Conservation (phyloP, 2,888 invertebrate genomes). For the Pristionchus maxplancki region DNA sequence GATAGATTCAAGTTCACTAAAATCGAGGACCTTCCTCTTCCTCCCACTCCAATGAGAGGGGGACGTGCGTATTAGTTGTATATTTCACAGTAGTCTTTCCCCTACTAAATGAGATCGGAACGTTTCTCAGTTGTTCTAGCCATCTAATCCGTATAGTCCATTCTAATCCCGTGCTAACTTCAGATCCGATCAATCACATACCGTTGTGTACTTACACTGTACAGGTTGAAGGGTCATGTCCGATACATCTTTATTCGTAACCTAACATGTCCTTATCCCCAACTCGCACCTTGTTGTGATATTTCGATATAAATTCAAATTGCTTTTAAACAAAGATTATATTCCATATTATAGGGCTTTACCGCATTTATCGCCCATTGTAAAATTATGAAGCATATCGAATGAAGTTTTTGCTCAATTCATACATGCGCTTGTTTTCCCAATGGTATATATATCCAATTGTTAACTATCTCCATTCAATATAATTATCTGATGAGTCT, state of each 20-base stretch:
- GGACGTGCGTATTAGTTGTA: constrained; percentile 29
- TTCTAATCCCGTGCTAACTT: constrained; percentile 9
- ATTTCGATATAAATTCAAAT: background rate
- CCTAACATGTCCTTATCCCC: background rate
- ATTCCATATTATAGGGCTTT: constrained; percentile 48
- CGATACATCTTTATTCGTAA: background rate
- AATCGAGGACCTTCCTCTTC: constrained; percentile 62
- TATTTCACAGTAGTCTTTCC: background rate
- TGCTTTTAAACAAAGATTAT: constrained; percentile 10
- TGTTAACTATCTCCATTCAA: background rate
- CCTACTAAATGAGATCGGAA: background rate
- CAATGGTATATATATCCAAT: constrained; percentile 9
- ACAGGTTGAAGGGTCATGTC: constrained; percentile 15
- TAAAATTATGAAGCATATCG: constrained; percentile 3
- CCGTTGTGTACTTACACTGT: constrained; percentile 20
- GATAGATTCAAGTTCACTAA: constrained; percentile 64
- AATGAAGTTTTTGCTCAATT: background rate
- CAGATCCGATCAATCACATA: background rate
- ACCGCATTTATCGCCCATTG: constrained; percentile 38
- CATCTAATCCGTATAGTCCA: background rate
- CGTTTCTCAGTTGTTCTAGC: background rate
- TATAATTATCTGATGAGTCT: background rate
- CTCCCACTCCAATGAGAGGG: constrained; percentile 53
- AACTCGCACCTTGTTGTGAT: background rate
- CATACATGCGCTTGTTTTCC: background rate